Percentiles rank a stretch among this genome's conserved stretches.
Conservation (phyloP, 2,113 vertebrate species). For the Tachuris rubrigastra region DNA sequence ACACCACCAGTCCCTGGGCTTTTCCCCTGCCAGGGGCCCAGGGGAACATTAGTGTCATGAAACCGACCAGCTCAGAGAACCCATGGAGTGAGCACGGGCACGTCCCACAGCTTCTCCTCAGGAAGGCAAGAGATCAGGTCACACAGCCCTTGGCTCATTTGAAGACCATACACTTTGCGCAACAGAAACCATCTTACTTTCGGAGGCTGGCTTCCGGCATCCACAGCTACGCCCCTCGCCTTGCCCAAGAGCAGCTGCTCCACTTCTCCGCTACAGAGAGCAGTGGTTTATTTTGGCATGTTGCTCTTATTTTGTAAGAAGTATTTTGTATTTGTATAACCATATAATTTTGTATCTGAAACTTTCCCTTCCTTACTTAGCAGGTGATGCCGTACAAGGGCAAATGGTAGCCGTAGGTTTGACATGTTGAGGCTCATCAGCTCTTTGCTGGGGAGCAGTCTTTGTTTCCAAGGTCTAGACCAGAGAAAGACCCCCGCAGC, state of each 20-base stretch:
- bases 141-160: background rate
- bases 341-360: constrained; percentile 46
- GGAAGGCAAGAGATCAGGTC: background rate
- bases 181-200: constrained; percentile 38
- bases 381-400: background rate
- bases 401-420: background rate
- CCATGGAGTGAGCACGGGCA: fast-evolving
- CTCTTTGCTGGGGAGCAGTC: background rate
- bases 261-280: background rate
- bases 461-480: constrained; percentile 10
- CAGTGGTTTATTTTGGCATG: constrained; percentile 43
- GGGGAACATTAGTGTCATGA: background rate
- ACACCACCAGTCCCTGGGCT: background rate
- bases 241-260: constrained; percentile 47
- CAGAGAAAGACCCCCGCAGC: background rate
- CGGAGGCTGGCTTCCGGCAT: background rate
- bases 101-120: background rate
- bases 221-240: background rate
- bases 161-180: background rate
- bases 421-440: constrained; percentile 17
- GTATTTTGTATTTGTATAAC: constrained; percentile 44
- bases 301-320: constrained; percentile 48
- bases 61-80: background rate
- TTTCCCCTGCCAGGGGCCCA: background rate
- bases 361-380: constrained; percentile 50